Evolutionary conservation across 2,797 vertebrate species (phyloP).

Genomic region (Triplophysa yarkandensis): DNA sequence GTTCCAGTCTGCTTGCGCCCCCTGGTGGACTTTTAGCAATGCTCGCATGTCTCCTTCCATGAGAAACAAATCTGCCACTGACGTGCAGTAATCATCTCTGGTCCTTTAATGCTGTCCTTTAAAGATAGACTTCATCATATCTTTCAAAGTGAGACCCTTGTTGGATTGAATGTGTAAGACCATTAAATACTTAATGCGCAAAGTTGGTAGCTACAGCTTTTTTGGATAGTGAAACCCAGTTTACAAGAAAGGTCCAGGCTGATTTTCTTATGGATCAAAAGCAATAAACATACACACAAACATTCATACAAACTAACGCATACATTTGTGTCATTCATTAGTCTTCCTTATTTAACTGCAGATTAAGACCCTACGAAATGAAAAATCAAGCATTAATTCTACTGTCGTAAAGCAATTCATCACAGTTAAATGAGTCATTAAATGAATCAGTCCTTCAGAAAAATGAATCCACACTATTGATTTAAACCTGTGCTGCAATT

Average conservation of each 20-base stretch:
- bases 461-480: constrained; percentile 56
- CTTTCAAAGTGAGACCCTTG: neutral
- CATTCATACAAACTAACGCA: constrained; percentile 37
- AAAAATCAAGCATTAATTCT: constrained; percentile 49
- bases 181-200: constrained; percentile 30
- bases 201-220: neutral
- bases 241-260: neutral
- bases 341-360: constrained; percentile 7
- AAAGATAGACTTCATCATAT: neutral
- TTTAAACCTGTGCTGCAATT: constrained; percentile 57
- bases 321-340: constrained; percentile 22
- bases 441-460: constrained; percentile 54
- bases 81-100: constrained; percentile 20
- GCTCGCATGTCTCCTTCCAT: constrained; percentile 13
- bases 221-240: neutral
- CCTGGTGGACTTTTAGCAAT: constrained; percentile 54
- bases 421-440: constrained; percentile 62
- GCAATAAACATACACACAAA: constrained; percentile 18
- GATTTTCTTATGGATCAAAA: constrained; percentile 10
- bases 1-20: constrained; percentile 57
- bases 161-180: constrained; percentile 31
- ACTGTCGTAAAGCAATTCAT: constrained; percentile 42
- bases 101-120: constrained; percentile 24
- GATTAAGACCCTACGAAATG: constrained; percentile 50
- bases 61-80: neutral